Base-by-base conservation (phyloP, 2,113 vertebrate genomes). In the Mirounga angustirostris region DNA sequence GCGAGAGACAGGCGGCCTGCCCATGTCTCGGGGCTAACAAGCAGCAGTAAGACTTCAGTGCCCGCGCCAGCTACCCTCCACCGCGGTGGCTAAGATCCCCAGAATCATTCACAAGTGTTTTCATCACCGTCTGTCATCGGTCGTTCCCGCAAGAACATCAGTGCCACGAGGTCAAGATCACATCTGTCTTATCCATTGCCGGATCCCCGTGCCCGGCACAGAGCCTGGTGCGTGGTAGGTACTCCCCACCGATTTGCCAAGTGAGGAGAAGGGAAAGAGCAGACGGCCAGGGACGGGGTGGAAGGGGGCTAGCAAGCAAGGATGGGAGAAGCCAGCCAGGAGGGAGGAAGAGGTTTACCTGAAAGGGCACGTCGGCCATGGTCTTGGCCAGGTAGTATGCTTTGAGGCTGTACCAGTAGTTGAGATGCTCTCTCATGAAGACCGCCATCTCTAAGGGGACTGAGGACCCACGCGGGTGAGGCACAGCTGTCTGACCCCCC, bases 351-450 rank as follows among this genome's bases (percentile, higher is more conserved):
- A 43, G 36, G 4, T 97, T 98, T 98, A 99, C 99, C 99, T 99
- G 99, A 93, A 99, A 99, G 28, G 99, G 99, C 97, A 99, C 98
- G 0, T 99, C 99, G 0, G 99, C 99, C 99, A 99, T 99, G 24
- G 99, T 99, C 98, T 99, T 99, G 52, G 99, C 99, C 97, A 99
- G 98, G 97, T 99, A 99, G 97, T 99, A 99, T 0, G 99, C 99
- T 97, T 99, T 99, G 96, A 99, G 99, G 98, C 99, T 99, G 98
- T 99, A 99, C 99, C 99, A 99, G 98, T 99, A 99, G 98, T 99
- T 99, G 90, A 99, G 98, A 98, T 99, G 99, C 96, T 99, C 99
- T 97, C 99, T 98, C 96, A 99, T 84, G 97, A 99, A 99, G n/a
- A 99, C 99, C 0, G 99, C 99, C 99, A 99, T 99, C 98, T 99